These are phyloP conservation scores for Drosophila kikkawai DNA, from an alignment of 1,140 invertebrate species.

Conservation along the genomic window DNA sequence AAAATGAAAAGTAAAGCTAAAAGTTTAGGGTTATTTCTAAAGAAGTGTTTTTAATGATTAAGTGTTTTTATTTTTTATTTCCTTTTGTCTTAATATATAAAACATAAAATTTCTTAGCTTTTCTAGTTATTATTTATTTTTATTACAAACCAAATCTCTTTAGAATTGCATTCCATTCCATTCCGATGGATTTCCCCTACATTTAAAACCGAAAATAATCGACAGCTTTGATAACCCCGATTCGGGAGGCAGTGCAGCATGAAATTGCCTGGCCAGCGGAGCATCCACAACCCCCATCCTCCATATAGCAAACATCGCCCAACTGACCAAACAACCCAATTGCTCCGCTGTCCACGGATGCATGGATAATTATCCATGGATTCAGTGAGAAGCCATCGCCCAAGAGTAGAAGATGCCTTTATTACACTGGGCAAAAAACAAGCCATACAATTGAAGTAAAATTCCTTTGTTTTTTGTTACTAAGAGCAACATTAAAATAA, in stretches of 20 bases:
- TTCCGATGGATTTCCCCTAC: slow-evolving; percentile 2
- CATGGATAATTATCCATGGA: slow-evolving; percentile 65
- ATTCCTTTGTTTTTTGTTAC: no score
- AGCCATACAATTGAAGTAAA: not conserved
- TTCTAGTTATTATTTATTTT: not conserved
- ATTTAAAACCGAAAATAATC: slow-evolving; percentile 21
- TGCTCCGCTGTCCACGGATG: slow-evolving; percentile 75
- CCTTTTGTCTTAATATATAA: no score
- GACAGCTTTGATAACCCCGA: slow-evolving; percentile 51
- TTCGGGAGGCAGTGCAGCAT: slow-evolving; percentile 73
- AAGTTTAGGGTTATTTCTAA: not conserved
- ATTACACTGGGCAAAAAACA: slow-evolving; percentile 32
- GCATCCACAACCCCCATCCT: slow-evolving; percentile 14
- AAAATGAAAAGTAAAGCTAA: not conserved
- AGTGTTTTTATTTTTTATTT: no score
- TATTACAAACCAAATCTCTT: not conserved
- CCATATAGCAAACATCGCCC: slow-evolving; percentile 15
- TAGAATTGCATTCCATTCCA: not conserved
- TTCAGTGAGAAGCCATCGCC: slow-evolving; percentile 41
- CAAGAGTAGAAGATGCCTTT: slow-evolving; percentile 40
- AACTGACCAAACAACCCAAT: slow-evolving; percentile 82
- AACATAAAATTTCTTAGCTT: not conserved
- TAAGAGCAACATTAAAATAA: no score
- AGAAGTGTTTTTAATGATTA: not conserved
- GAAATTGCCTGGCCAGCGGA: slow-evolving; percentile 60